Percentiles rank a stretch among this genome's conserved stretches.
Conservation (phyloP, 2,888 invertebrate genomes). For the Luperina testacea region DNA sequence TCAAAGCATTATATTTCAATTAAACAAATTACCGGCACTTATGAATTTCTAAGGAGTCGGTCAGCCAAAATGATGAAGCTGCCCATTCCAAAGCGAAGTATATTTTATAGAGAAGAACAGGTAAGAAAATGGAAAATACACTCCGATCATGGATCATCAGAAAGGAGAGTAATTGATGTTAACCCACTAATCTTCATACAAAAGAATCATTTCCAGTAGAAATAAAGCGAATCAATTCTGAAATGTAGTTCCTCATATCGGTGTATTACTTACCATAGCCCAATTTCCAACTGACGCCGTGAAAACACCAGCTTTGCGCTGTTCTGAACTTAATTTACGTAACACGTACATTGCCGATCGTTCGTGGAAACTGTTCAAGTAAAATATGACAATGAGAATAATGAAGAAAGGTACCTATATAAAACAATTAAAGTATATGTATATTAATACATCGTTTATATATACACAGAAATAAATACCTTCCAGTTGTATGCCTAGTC, state of each 20-base stretch:
- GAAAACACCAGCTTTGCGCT: constrained; percentile 93
- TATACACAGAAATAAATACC: constrained; percentile 85
- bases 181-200: background rate
- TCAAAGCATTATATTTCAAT: background rate
- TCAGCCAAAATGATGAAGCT: background rate
- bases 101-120: background rate
- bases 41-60: background rate
- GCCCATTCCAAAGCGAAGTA: background rate
- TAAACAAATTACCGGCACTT: background rate
- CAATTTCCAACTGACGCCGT: constrained; percentile 98
- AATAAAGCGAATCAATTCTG: background rate
- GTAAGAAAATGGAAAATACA: background rate
- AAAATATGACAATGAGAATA: constrained; percentile 3
- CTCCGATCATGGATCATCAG: background rate
- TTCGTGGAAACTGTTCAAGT: constrained; percentile 60
- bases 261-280: constrained; percentile 89
- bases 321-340: constrained; percentile 92
- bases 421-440: background rate
- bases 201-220: constrained; percentile 4
- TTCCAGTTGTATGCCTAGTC: constrained; percentile 96
- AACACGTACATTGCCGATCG: constrained; percentile 96
- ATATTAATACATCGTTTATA: background rate
- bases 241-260: background rate
- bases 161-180: background rate
- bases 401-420: background rate